phyloP scores from a whole-genome alignment of 2,113 vertebrate species.

The Zeus faber region DNA sequence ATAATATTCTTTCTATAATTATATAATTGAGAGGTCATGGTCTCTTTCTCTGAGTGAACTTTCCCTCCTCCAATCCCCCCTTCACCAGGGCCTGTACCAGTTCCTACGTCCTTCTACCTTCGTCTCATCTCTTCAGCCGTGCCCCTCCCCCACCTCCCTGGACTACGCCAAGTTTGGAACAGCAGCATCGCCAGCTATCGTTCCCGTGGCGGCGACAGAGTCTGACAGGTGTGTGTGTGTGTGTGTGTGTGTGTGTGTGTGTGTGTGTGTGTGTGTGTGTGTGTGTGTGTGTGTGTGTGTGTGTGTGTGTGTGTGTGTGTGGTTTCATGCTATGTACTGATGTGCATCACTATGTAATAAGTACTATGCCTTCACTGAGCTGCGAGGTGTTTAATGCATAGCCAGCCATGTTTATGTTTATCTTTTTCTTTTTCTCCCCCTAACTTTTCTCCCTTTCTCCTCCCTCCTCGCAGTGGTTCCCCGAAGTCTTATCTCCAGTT shows the following conservation, averaged over 20 bases:
- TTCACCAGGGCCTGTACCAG: slow-evolving; percentile 81
- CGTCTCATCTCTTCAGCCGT: slow-evolving; percentile 18
- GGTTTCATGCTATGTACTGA: too few species aligned
- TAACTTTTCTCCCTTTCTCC: neutral
- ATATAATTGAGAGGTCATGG: too few species aligned
- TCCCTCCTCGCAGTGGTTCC: slow-evolving; percentile 50
- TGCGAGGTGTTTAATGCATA: neutral
- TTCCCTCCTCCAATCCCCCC: neutral
- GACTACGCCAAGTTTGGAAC: slow-evolving; percentile 76
- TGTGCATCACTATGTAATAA: too few species aligned
- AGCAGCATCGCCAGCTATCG: slow-evolving; percentile 25
- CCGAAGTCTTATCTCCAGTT: slow-evolving; percentile 76
- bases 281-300: too few species aligned
- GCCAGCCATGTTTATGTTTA: neutral
- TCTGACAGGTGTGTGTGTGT: slow-evolving; percentile 59
- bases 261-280: neutral
- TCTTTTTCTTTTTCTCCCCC: too few species aligned
- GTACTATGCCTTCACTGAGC: too few species aligned
- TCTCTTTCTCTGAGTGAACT: neutral
- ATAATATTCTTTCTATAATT: too few species aligned
- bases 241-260: neutral
- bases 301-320: too few species aligned
- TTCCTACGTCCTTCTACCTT: slow-evolving; percentile 66
- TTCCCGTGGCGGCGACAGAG: slow-evolving; percentile 54
- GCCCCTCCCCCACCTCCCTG: slow-evolving; percentile 42